phyloP scores from a whole-genome alignment of 2,113 vertebrate species.

The Mesocricetus auratus region DNA sequence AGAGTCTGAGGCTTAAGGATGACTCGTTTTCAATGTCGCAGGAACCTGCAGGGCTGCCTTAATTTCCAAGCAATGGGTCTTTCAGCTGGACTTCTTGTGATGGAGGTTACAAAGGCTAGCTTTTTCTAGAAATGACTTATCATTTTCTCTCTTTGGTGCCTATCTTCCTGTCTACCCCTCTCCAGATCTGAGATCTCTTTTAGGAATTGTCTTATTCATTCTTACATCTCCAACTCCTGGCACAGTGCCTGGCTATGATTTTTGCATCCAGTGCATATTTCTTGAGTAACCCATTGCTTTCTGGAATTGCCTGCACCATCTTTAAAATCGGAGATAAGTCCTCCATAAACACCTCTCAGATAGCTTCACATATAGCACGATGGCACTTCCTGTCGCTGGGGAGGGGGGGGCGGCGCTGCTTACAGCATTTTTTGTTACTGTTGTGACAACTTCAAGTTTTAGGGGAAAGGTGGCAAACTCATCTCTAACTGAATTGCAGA shows the following conservation, averaged over 20 bases:
- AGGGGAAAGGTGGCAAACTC: not conserved
- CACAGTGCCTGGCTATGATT: not conserved
- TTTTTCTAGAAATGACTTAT: conserved; percentile 11
- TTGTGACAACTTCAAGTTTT: not conserved
- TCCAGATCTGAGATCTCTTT: conserved; percentile 10
- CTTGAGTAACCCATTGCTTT: not conserved
- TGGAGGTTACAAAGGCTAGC: not conserved
- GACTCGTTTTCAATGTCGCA: not conserved
- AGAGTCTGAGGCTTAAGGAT: not conserved
- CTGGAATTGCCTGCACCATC: not conserved
- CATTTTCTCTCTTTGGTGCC: not conserved
- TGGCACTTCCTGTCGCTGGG: not conserved
- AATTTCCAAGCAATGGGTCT: not conserved
- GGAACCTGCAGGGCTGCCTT: not conserved
- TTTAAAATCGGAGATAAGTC: not conserved
- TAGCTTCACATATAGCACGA: not conserved
- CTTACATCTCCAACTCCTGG: not conserved
- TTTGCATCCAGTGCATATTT: not conserved
- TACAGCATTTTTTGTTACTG: not conserved
- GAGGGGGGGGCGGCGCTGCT: too few species aligned
- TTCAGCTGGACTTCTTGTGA: not conserved
- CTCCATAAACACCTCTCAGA: not conserved
- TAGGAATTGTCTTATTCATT: not conserved
- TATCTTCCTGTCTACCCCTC: not conserved
- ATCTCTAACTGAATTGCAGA: not conserved